Conservation (phyloP, 2,113 vertebrate genomes). For the Noturus placidus region DNA sequence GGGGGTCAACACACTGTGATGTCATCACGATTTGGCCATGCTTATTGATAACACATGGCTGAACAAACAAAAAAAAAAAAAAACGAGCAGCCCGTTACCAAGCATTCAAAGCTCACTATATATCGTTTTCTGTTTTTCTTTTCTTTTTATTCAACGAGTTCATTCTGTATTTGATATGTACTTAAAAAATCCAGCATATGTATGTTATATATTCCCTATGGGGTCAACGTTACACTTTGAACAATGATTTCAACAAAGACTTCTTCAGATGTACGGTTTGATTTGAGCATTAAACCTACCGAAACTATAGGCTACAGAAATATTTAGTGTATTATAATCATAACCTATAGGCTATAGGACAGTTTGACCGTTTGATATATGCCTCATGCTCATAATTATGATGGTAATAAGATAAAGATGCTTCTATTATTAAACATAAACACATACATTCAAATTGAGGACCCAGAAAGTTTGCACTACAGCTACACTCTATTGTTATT, state of each 20-base stretch:
- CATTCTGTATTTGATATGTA: neutral
- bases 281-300: neutral
- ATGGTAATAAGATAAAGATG: neutral
- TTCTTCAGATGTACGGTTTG: neutral
- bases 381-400: neutral
- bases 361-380: neutral
- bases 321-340: neutral
- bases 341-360: neutral
- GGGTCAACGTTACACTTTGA: neutral
- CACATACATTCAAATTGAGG: neutral
- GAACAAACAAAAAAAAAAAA: constrained; percentile 47
- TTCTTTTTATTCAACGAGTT: neutral
- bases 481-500: neutral
- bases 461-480: neutral
- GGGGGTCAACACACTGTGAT: constrained; percentile 65
- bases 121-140: neutral
- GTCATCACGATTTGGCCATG: constrained; percentile 68
- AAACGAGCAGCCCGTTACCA: constrained; percentile 25
- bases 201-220: neutral
- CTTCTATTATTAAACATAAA: neutral
- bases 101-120: constrained; percentile 9
- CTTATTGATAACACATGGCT: constrained; percentile 66
- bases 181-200: neutral
- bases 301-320: neutral
- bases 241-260: neutral